Base-by-base conservation (phyloP, 2,113 vertebrate species). In the Rhea pennata region DNA sequence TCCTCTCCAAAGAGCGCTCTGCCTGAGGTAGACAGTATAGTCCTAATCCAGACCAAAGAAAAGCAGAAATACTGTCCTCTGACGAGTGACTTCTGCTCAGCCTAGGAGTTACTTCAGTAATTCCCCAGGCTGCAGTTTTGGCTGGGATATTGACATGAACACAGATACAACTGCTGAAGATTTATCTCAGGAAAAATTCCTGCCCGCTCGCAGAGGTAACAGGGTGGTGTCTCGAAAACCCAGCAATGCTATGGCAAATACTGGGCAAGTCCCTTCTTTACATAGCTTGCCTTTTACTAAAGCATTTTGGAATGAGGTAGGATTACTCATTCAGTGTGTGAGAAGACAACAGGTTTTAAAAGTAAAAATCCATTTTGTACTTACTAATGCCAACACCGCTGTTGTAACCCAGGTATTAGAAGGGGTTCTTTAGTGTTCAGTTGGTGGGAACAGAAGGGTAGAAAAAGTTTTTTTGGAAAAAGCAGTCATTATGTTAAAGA, bases 401-500 rank as follows among this genome's bases (percentile, higher is more conserved):
- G 7, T 54, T 84, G 77, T 33, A 74, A 91, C 54, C 62, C 50
- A 26, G 23, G 71, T 19, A 13, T 91, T 71, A 87, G 66, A 46
- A 50, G 54, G 36, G 71, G 26, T 31, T 83, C 80, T 95, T 76
- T 15, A 33, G 50, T 6, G 4, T 56, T 88, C 12, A 22, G 83
- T 39, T 88, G 87, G 33, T n/a, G 3, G 39, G 56, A 29, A 46
- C 73, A 88, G 33, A 33, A 92, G 64, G 64, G 40, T 64, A 56
- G 74, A 87, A 95, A 54, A 65, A 3, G 1, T 50, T 78, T 73
- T 87, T 36, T 92, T 96, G 88, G 91, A 92, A 92, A 96, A 97
- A 92, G 17, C 86, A 59, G 48, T 82, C 48, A 85, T 95, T 94
- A 91, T 3, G 9, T 78, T 91, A 70, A 89, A 81, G 82, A 83